Conservation (phyloP, 2,888 invertebrate species). For the Mythimna pallens region DNA sequence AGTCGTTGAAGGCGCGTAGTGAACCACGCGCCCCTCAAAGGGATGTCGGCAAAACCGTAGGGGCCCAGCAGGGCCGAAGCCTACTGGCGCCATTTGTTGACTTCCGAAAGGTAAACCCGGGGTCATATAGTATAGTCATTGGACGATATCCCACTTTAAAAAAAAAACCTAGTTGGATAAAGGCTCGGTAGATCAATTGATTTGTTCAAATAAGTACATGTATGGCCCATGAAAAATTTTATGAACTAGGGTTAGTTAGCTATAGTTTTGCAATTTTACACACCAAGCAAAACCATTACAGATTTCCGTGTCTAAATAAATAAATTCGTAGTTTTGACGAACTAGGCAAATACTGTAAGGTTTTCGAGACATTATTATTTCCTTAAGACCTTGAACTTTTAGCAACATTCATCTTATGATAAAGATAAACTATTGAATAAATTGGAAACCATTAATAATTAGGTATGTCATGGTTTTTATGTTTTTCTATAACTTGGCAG, state of each 20-base stretch:
- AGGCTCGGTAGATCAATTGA: too few species aligned
- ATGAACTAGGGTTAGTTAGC: slow-evolving; percentile 20
- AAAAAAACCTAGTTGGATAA: too few species aligned
- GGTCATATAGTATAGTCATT: too few species aligned
- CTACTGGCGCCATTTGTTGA: too few species aligned
- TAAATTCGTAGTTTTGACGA: slow-evolving; percentile 8
- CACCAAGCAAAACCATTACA: slow-evolving; percentile 14
- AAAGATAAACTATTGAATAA: neutral
- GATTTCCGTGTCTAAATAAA: slow-evolving; percentile 1
- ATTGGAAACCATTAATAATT: slow-evolving; percentile 2
- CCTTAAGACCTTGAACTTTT: slow-evolving; percentile 20
- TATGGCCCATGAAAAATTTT: slow-evolving; percentile 4
- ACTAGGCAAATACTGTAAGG: slow-evolving; percentile 1
- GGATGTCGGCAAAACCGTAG: too few species aligned
- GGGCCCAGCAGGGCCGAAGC: too few species aligned
- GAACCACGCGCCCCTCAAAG: too few species aligned
- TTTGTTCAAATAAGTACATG: neutral
- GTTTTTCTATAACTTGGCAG: neutral
- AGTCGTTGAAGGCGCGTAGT: too few species aligned
- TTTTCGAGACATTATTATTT: slow-evolving; percentile 4
- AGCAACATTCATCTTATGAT: neutral
- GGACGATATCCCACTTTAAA: too few species aligned
- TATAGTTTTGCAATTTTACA: slow-evolving; percentile 1
- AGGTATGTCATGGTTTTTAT: neutral
- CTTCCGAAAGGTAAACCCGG: too few species aligned